phyloP scores from a whole-genome alignment of 92 coral and sea anemone species.

The Siderastrea siderea region DNA sequence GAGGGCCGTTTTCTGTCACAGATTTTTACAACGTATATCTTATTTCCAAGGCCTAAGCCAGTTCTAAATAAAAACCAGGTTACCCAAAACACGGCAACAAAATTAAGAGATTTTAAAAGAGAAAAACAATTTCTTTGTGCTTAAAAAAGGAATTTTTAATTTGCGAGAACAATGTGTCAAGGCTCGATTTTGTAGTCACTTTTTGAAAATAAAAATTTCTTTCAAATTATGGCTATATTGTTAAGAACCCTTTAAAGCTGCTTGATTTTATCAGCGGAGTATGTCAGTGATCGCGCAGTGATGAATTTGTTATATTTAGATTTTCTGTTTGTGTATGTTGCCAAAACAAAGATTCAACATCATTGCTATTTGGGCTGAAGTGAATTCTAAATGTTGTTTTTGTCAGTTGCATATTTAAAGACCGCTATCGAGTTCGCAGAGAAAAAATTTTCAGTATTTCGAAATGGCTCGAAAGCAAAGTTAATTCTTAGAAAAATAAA shows the following conservation, averaged over 20 bases:
- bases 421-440: neutral
- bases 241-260: neutral
- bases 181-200: neutral
- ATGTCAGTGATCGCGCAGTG: neutral
- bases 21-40: no score
- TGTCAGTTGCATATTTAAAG: neutral
- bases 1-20: neutral
- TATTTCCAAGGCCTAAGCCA: no score
- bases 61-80: no score
- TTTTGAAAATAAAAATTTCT: neutral
- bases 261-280: neutral
- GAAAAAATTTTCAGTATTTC: neutral
- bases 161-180: neutral
- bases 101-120: neutral
- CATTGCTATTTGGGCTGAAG: neutral
- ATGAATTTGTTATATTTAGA: neutral
- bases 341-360: slow-evolving; percentile 20
- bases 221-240: neutral
- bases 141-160: neutral
- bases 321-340: slow-evolving; percentile 3
- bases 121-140: neutral
- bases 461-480: neutral
- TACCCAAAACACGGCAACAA: neutral
- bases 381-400: neutral
- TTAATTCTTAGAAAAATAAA: neutral